These are phyloP conservation scores for Drosophila truncata DNA, from an alignment of 1,140 invertebrate species.

Conservation along the genomic window DNA sequence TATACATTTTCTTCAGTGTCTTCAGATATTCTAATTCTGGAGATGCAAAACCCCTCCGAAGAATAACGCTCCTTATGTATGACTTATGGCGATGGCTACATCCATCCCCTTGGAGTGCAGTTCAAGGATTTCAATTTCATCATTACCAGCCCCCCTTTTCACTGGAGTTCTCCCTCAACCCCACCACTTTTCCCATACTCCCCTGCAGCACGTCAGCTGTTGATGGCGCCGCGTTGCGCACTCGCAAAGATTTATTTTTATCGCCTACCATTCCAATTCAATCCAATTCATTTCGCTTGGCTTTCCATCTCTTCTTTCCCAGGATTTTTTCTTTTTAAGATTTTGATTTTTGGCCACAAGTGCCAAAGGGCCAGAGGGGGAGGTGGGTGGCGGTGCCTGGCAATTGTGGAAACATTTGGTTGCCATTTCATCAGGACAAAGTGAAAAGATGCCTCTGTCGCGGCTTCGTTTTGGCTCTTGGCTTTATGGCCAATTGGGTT, in stretches of 20 bases:
- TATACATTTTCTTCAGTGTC: neutral
- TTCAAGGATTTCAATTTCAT: slow-evolving; percentile 74
- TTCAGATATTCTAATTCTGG: slow-evolving; percentile 21
- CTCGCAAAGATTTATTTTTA: slow-evolving; percentile 82
- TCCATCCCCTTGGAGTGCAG: slow-evolving; percentile 28
- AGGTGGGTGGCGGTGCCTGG: neutral
- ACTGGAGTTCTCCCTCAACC: neutral
- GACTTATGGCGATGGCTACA: slow-evolving; percentile 59
- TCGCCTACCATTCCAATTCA: slow-evolving; percentile 82
- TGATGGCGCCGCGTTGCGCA: slow-evolving; percentile 75
- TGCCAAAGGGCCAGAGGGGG: slow-evolving; percentile 9
- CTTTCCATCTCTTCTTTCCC: slow-evolving; percentile 31
- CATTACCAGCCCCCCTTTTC: slow-evolving; percentile 41
- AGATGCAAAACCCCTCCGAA: slow-evolving; percentile 46
- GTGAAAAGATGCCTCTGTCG: slow-evolving; percentile 30
- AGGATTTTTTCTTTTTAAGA: slow-evolving; percentile 38
- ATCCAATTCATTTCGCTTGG: slow-evolving; percentile 76
- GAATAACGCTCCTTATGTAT: slow-evolving; percentile 77
- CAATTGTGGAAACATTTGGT: slow-evolving; percentile 58
- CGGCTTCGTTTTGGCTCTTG: slow-evolving; percentile 39
- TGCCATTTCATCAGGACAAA: slow-evolving; percentile 56
- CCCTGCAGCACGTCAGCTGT: slow-evolving; percentile 66
- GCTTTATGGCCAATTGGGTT: slow-evolving; percentile 61
- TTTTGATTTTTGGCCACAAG: slow-evolving; percentile 63
- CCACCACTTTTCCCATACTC: neutral